phyloP scores from a whole-genome alignment of 2,797 vertebrate genomes.

The Tamandua tetradactyla region DNA sequence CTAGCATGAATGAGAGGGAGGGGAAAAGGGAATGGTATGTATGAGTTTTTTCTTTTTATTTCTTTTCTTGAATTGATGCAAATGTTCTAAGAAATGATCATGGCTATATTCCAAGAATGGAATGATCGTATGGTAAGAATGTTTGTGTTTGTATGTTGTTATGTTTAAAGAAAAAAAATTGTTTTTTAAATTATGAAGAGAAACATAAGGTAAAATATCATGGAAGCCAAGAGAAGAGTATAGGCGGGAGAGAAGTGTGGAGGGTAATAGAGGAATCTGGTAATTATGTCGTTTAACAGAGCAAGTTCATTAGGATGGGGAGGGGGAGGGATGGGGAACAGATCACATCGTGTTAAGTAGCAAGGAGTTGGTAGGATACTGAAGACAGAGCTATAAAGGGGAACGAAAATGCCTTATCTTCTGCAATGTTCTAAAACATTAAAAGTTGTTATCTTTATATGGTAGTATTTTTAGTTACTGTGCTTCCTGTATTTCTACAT shows the following conservation, averaged over 20 bases:
- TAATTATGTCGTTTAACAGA: not conserved
- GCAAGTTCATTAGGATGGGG: not conserved
- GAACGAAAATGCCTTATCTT: not conserved
- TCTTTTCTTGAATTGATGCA: no score
- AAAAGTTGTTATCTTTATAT: not conserved
- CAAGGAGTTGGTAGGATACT: not conserved
- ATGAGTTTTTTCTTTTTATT: no score
- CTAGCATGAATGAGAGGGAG: no score
- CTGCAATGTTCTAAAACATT: not conserved
- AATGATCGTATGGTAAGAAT: no score
- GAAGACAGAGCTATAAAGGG: not conserved
- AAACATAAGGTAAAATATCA: not conserved
- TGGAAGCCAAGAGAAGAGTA: not conserved
- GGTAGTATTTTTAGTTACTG: not conserved
- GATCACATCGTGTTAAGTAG: not conserved
- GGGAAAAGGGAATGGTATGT: no score
- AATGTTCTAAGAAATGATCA: no score
- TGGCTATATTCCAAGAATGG: no score
- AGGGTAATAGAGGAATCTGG: not conserved
- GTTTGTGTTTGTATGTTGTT: no score
- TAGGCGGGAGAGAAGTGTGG: not conserved
- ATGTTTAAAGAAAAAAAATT: no score
- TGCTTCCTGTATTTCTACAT: not conserved
- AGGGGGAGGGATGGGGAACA: not conserved
- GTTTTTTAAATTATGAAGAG: not conserved